Percentiles rank a stretch among this genome's conserved stretches.
Evolutionary conservation across 2,797 vertebrate species (phyloP).

Genomic region (Nannoperca obscura): DNA sequence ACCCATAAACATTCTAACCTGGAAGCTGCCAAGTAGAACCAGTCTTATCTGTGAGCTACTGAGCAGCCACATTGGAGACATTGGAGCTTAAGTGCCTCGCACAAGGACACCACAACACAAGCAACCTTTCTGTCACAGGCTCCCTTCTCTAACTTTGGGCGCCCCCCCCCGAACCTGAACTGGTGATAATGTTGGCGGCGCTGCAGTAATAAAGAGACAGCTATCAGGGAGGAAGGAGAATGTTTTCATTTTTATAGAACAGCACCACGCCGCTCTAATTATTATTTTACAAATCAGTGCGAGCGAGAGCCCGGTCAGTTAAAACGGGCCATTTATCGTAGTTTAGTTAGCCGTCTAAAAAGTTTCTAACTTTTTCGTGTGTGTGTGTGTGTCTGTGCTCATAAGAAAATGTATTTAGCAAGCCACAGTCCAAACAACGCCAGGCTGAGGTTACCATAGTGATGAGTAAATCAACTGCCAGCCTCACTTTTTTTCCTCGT

Average conservation of each 20-base stretch:
- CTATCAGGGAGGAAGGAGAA: neutral
- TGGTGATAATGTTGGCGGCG: neutral
- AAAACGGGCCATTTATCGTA: neutral
- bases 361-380: neutral
- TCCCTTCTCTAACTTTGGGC: conserved; percentile 5
- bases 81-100: neutral
- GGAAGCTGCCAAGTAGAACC: neutral
- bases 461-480: conserved; percentile 78
- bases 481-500: conserved; percentile 18
- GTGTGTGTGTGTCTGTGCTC: conserved; percentile 1
- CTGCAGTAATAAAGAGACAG: neutral
- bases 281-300: neutral
- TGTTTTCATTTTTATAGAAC: neutral
- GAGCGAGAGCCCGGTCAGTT: neutral
- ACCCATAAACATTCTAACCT: neutral
- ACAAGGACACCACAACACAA: conserved; percentile 16
- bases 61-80: neutral
- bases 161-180: too few species aligned
- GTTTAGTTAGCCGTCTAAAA: neutral
- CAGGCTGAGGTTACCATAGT: conserved; percentile 64
- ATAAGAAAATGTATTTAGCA: conserved; percentile 10
- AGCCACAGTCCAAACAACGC: conserved; percentile 43
- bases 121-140: neutral
- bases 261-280: neutral
- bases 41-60: conserved; percentile 16